phyloP scores from a whole-genome alignment of 2,113 vertebrate species.

The Hydrolagus affinis region DNA sequence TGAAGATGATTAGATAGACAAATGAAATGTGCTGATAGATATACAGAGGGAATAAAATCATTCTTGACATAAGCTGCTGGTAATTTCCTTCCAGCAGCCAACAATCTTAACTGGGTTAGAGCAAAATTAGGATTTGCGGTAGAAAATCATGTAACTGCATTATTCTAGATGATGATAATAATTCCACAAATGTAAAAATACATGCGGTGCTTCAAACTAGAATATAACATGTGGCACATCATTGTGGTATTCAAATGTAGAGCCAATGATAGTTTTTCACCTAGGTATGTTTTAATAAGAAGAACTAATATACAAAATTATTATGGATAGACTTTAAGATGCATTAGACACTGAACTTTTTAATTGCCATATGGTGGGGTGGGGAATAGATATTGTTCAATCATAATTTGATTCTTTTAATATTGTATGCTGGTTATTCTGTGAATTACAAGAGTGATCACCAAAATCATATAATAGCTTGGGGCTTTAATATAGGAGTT shows the following conservation, averaged over 20 bases:
- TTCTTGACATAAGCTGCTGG: not conserved
- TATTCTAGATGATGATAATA: not conserved
- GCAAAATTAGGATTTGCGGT: not conserved
- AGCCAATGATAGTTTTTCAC: not conserved
- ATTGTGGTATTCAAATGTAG: not conserved
- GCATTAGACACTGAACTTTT: not conserved
- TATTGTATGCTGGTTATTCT: not conserved
- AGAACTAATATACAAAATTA: not conserved
- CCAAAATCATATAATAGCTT: not conserved
- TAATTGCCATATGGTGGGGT: too few relatives aligned
- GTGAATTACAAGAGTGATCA: slow-evolving; percentile 23
- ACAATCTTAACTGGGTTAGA: not conserved
- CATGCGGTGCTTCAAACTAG: not conserved
- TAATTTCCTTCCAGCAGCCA: too few relatives aligned
- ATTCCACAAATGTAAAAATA: not conserved
- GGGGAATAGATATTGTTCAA: not conserved
- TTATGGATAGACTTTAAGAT: not conserved
- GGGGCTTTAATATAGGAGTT: not conserved
- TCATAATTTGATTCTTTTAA: not conserved
- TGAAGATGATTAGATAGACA: not conserved
- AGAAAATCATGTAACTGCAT: not conserved
- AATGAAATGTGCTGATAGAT: not conserved
- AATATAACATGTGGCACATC: not conserved
- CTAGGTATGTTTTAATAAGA: not conserved
- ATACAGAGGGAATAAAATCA: not conserved